Evolutionary conservation across 1,140 invertebrate genomes (phyloP).

Genomic region (Bombus pyrosoma): DNA sequence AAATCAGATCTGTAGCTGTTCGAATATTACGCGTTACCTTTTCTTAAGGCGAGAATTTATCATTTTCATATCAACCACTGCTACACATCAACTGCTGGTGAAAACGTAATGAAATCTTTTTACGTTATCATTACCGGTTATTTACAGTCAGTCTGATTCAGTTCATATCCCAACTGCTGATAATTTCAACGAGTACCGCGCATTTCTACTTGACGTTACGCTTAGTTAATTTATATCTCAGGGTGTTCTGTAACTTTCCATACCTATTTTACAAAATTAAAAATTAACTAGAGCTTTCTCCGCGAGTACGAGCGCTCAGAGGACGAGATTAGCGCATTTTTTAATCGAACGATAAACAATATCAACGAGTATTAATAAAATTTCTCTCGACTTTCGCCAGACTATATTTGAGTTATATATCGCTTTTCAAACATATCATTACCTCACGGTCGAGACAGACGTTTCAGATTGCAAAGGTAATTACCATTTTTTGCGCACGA

Average conservation of each 20-base stretch:
- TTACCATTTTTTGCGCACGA: not conserved
- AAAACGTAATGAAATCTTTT: not conserved
- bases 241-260: conserved; percentile 19
- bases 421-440: not conserved
- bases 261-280: not conserved
- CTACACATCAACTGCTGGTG: not conserved
- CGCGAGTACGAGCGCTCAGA: not conserved
- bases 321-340: not conserved
- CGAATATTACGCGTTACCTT: not conserved
- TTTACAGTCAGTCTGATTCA: not conserved
- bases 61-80: not conserved
- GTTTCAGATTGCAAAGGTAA: not conserved
- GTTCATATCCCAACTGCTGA: not conserved
- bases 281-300: conserved; percentile 10
- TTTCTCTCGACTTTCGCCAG: conserved; percentile 34
- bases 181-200: not conserved
- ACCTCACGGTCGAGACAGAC: not conserved
- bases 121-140: not conserved
- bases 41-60: not conserved
- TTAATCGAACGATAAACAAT: conserved; percentile 15
- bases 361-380: conserved; percentile 20
- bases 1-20: not conserved
- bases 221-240: not conserved
- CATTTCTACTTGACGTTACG: not conserved
- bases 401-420: not conserved